A percentile compares a stretch with the other conserved stretches of the same genome.
Conservation (phyloP, 2,113 vertebrate genomes). For the Lutjanus erythropterus region DNA sequence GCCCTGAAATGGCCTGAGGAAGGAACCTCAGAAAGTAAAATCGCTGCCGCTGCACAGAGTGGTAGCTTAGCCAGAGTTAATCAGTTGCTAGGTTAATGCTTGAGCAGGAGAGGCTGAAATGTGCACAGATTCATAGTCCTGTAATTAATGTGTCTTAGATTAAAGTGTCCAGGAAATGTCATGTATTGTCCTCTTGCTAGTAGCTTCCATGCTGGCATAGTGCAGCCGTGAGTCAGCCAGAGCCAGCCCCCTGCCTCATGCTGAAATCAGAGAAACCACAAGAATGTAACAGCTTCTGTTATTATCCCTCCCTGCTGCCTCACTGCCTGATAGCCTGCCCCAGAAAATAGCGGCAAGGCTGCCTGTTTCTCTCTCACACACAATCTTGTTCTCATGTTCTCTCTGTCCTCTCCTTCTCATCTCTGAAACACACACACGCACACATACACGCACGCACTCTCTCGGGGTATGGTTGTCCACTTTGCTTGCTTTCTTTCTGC, state of each 20-base stretch:
- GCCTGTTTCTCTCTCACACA: conserved; percentile 33
- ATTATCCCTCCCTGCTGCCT: conserved; percentile 78
- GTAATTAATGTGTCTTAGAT: conserved; percentile 52
- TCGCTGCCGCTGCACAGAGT: conserved; percentile 7
- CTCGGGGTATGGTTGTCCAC: conserved; percentile 48
- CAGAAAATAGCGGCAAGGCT: conserved; percentile 67
- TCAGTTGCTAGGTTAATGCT: conserved; percentile 47
- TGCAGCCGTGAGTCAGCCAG: conserved; percentile 68
- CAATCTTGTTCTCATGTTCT: conserved; percentile 39
- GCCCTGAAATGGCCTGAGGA: conserved; percentile 6
- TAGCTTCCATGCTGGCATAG: conserved; percentile 49
- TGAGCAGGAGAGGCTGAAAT: conserved; percentile 25
- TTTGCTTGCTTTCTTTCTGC: conserved; percentile 25
- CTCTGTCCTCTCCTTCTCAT: conserved; percentile 38
- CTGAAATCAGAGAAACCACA: conserved; percentile 84
- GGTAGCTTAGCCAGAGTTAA: conserved; percentile 31
- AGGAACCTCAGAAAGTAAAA: conserved; percentile 7
- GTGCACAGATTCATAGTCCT: conserved; percentile 15
- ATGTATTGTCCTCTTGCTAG: conserved; percentile 58
- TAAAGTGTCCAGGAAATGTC: conserved; percentile 65
- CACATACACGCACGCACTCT: conserved; percentile 39
- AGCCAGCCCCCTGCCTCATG: conserved; percentile 71
- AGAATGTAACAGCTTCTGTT: conserved; percentile 84
- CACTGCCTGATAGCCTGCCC: conserved; percentile 73
- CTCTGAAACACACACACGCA: conserved; percentile 42